These are phyloP conservation scores for Brachionus manjavacas DNA, from an alignment of 1,140 invertebrate species.

Conservation along the genomic window DNA sequence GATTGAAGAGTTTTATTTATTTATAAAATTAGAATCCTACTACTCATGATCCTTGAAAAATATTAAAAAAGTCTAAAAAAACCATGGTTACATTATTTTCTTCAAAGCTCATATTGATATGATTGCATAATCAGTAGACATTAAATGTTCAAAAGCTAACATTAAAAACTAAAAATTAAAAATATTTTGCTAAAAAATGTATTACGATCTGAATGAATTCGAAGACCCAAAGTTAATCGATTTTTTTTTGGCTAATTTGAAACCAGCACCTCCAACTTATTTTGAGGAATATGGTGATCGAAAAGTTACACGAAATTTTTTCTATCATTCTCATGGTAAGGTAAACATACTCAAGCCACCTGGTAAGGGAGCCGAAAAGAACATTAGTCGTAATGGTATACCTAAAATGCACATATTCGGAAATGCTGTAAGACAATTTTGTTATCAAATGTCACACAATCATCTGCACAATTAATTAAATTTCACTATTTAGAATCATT, in stretches of 20 bases:
- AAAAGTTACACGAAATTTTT: conserved; percentile 6
- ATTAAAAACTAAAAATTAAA: background rate
- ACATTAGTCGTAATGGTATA: background rate
- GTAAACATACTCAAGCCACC: background rate
- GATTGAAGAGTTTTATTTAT: background rate
- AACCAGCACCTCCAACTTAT: background rate
- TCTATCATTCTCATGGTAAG: conserved; percentile 1
- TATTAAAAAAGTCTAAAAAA: background rate
- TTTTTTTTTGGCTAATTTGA: background rate
- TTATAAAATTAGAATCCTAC: background rate
- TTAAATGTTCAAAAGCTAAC: background rate
- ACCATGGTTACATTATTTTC: background rate
- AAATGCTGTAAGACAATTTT: background rate
- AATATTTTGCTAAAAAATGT: background rate
- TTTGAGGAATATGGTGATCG: background rate
- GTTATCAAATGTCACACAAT: too few relatives aligned
- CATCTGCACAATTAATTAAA: too few relatives aligned
- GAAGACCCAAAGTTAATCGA: conserved; percentile 7
- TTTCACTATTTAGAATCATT: too few relatives aligned
- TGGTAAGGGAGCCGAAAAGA: background rate
- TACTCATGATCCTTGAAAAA: background rate
- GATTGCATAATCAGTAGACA: conserved; percentile 23
- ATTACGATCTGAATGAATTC: background rate
- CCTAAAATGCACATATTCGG: conserved; percentile 6
- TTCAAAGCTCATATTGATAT: background rate